Conservation (phyloP, 2,888 invertebrate species). For the Diarsia rubi region DNA sequence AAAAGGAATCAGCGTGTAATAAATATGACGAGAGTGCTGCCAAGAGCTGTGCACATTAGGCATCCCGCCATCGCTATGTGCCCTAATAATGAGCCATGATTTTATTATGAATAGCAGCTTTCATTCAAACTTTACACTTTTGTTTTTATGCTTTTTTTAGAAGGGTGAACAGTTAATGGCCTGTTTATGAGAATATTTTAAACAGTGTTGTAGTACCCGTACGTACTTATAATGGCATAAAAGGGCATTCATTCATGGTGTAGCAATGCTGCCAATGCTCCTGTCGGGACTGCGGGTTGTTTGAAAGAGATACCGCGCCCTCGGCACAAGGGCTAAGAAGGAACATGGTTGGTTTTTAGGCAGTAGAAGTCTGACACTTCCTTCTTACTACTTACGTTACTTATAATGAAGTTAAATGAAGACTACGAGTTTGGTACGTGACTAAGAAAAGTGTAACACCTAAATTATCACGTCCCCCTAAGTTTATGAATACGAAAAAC, state of each 20-base stretch:
- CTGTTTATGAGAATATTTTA: background rate
- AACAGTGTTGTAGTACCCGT: background rate
- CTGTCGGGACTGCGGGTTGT: too few relatives aligned
- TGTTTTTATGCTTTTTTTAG: slow-evolving; percentile 8
- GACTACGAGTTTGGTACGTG: too few relatives aligned
- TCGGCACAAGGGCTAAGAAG: too few relatives aligned
- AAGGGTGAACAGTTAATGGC: background rate
- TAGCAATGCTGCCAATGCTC: background rate
- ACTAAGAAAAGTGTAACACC: too few relatives aligned
- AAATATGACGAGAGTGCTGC: slow-evolving; percentile 39
- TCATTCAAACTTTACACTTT: slow-evolving; percentile 27
- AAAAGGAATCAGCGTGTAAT: slow-evolving; percentile 29
- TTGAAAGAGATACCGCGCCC: too few relatives aligned
- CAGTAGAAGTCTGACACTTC: too few relatives aligned
- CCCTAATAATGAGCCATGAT: slow-evolving; percentile 39
- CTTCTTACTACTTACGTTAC: too few relatives aligned
- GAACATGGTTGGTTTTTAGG: too few relatives aligned
- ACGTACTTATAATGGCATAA: too few relatives aligned
- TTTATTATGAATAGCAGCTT: slow-evolving; percentile 28
- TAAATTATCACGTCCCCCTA: too few relatives aligned
- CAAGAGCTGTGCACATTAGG: slow-evolving; percentile 48
- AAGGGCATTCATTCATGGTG: background rate
- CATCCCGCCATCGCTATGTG: slow-evolving; percentile 40
- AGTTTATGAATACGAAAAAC: too few relatives aligned
- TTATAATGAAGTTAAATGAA: too few relatives aligned